Evolutionary conservation across 1,140 invertebrate genomes (phyloP).

Genomic region (Heliothis virescens): DNA sequence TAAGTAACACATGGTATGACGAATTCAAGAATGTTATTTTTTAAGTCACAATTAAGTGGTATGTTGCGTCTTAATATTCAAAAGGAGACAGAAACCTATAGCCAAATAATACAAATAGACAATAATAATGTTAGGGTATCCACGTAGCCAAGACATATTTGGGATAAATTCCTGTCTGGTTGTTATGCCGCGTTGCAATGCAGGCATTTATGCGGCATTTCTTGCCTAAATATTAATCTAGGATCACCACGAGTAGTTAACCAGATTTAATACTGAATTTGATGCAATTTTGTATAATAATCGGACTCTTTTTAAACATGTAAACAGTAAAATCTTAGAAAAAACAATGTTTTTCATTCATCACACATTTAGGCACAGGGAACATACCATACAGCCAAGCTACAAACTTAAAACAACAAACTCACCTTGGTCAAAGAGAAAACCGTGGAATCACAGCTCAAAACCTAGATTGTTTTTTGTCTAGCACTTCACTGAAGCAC

Average conservation of each 20-base stretch:
- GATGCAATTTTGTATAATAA: too few relatives aligned
- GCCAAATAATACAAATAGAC: too few relatives aligned
- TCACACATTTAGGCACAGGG: background rate
- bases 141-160: background rate
- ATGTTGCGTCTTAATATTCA: too few relatives aligned
- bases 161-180: background rate
- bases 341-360: background rate
- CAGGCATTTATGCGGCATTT: slow-evolving; percentile 4
- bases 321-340: too few relatives aligned
- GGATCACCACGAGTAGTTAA: background rate
- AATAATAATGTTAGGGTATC: background rate
- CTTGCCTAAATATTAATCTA: too few relatives aligned
- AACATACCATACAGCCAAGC: background rate
- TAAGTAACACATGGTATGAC: too few relatives aligned
- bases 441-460: background rate
- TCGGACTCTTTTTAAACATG: too few relatives aligned
- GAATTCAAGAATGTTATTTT: too few relatives aligned
- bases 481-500: slow-evolving; percentile 32
- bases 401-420: slow-evolving; percentile 12
- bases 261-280: too few relatives aligned
- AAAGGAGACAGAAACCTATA: too few relatives aligned
- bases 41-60: too few relatives aligned
- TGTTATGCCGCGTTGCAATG: background rate
- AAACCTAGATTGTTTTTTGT: slow-evolving; percentile 46
- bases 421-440: slow-evolving; percentile 29